Base-by-base conservation (phyloP, 2,113 vertebrate species). In the Pionites leucogaster region DNA sequence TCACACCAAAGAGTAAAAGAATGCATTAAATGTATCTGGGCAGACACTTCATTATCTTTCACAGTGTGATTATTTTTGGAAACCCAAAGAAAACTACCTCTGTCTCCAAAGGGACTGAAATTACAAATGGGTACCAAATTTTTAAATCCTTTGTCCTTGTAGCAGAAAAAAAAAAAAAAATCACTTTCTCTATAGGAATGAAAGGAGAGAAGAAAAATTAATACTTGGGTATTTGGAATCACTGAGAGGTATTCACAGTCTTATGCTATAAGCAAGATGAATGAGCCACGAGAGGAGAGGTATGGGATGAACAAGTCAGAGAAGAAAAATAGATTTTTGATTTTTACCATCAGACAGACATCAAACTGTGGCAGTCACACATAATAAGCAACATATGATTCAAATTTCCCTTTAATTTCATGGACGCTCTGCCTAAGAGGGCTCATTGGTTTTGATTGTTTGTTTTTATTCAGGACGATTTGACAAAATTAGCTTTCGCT, bases 391-490 rank as follows among this genome's bases (percentile, higher is more conserved):
- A 95, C 50, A 82, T 91, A 89, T 96, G 92, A 97, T 93, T 96
- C 57, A 20, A 89, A 95, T 96, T 96, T 97, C 81, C 82, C 69
- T 90, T 82, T 92, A 93, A 96, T 93, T 84, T 96, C 75, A 88
- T 50, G 80, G 71, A 59, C 1, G 3, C 53, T 94, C 64, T 91
- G 71, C 62, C 81, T 90, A 96, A 86, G 67, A 95, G 52, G 84
- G 57, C 84, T 94, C 83, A 91, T 76, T 93, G 80, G 75, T 94
- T 97, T 97, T 95, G 96, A 95, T 96, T 94, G 74, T 84, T 86
- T 92, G 92, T 83, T 92, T 74, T 68, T 92, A 71, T 80, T 97
- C 75, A 69, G 50, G 65, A 39, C 91, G 86, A 94, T 85, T 92
- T 96, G 80, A 90, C 37, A 86, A 69, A 84, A 97, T 92, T 53